phyloP scores from a whole-genome alignment of 2,797 vertebrate genomes.

The Allobates femoralis region DNA sequence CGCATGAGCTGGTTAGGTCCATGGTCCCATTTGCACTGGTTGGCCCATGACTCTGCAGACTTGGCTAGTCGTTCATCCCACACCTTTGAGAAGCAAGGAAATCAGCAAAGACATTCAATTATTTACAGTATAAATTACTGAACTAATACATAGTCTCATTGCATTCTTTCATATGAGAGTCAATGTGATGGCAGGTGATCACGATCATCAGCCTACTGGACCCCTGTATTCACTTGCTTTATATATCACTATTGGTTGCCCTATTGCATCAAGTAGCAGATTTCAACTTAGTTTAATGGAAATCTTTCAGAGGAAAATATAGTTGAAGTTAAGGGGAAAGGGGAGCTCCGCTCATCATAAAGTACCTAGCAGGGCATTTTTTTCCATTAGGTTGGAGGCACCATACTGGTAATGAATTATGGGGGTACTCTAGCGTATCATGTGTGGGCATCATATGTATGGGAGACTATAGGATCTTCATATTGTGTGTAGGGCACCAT shows the following conservation, averaged over 20 bases:
- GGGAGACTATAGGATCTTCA: no score
- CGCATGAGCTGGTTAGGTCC: slow-evolving; percentile 83
- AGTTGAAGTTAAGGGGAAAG: no score
- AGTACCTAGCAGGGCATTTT: no score
- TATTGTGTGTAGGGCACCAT: no score
- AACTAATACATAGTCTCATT: not conserved
- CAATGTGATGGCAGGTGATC: not conserved
- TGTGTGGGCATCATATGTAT: no score
- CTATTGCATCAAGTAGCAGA: not conserved
- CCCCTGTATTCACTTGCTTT: not conserved
- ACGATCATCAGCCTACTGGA: no score
- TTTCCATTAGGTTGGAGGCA: no score
- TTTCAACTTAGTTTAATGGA: no score
- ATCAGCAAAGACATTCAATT: not conserved
- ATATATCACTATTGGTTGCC: not conserved
- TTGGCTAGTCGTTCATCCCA: slow-evolving; percentile 87
- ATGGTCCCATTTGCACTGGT: slow-evolving; percentile 86
- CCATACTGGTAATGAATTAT: no score
- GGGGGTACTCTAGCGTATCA: no score
- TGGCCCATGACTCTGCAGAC: slow-evolving; percentile 85
- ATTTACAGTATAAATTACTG: not conserved
- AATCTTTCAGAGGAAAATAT: no score
- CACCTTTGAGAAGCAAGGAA: slow-evolving; percentile 73
- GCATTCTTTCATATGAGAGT: not conserved
- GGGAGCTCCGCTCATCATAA: no score